phyloP scores from a whole-genome alignment of 2,797 vertebrate genomes.

The Coracias cyanogaster region DNA sequence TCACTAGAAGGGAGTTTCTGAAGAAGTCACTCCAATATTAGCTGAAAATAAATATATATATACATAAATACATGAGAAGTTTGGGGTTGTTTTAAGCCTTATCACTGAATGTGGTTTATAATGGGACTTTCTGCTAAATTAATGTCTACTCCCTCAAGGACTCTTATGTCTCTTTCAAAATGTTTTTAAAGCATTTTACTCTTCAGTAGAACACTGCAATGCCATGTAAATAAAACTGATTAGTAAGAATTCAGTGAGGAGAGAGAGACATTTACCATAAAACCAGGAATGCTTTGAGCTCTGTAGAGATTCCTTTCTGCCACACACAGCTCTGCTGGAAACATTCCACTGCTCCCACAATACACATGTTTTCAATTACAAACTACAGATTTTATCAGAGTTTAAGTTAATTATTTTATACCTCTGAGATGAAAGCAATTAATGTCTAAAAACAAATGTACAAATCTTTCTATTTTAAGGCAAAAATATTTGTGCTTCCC shows the following conservation, averaged over 20 bases:
- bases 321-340: conserved; percentile 75
- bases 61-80: conserved; percentile 16
- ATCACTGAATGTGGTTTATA: conserved; percentile 61
- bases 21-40: conserved; percentile 55
- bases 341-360: conserved; percentile 50
- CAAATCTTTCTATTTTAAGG: conserved; percentile 40
- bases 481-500: conserved; percentile 37
- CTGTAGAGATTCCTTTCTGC: conserved; percentile 75
- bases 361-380: conserved; percentile 78
- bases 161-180: conserved; percentile 64
- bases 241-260: conserved; percentile 78
- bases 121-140: conserved; percentile 71
- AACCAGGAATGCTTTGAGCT: conserved; percentile 76
- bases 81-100: conserved; percentile 21
- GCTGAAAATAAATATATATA: conserved; percentile 30
- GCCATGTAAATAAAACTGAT: conserved; percentile 78
- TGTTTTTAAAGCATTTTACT: conserved; percentile 69
- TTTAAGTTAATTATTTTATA: conserved; percentile 72
- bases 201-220: conserved; percentile 65
- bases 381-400: conserved; percentile 72
- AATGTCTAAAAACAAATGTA: conserved; percentile 54
- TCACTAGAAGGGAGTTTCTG: conserved; percentile 60
- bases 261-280: conserved; percentile 76
- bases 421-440: conserved; percentile 68
- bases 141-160: conserved; percentile 68